phyloP scores from a whole-genome alignment of 2,113 vertebrate species.

The Globicephala melas region DNA sequence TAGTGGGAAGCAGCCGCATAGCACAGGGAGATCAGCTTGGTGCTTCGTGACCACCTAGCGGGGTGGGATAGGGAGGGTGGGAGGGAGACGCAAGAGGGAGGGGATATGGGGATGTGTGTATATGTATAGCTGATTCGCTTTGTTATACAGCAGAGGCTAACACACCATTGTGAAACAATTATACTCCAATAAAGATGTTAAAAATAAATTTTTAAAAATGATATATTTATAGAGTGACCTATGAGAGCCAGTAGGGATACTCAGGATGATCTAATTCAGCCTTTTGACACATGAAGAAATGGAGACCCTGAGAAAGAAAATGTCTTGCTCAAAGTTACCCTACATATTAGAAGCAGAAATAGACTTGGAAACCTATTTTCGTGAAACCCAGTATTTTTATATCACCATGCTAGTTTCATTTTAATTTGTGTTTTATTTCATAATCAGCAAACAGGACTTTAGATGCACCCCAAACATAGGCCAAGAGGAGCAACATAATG shows the following conservation, averaged over 20 bases:
- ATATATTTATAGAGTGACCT: not conserved
- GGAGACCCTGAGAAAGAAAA: not conserved
- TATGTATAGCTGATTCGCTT: not conserved
- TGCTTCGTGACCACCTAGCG: not conserved
- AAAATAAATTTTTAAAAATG: not conserved
- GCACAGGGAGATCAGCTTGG: not conserved
- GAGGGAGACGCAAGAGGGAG: not conserved
- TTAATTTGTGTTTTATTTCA: slow-evolving; percentile 15
- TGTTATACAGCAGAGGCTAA: not conserved
- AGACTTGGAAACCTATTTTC: not conserved
- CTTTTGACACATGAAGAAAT: not conserved
- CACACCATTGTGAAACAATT: not conserved
- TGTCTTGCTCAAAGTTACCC: not conserved
- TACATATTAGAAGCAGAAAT: not conserved
- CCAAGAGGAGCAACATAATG: not conserved
- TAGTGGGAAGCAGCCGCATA: too few species aligned
- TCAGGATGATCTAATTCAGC: not conserved
- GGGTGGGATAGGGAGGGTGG: not conserved
- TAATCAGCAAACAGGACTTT: not conserved
- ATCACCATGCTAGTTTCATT: not conserved
- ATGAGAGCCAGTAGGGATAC: not conserved
- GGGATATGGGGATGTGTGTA: not conserved
- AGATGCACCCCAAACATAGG: not conserved
- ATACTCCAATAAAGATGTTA: not conserved
- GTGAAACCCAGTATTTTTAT: not conserved